Evolutionary conservation across 2,888 invertebrate genomes (phyloP).

Genomic region (Leuctra nigra): DNA sequence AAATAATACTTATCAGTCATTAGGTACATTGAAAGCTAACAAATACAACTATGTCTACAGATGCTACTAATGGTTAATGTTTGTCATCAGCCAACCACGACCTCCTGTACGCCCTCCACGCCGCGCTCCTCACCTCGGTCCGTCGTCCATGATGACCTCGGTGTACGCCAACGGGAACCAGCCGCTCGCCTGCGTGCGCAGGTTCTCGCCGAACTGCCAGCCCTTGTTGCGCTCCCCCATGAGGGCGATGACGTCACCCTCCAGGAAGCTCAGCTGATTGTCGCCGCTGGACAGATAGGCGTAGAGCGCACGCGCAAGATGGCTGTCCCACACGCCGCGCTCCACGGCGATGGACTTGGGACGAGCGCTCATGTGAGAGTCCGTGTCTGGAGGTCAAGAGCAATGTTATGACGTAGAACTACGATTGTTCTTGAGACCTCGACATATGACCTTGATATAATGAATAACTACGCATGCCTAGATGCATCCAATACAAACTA

Average conservation of each 20-base stretch:
- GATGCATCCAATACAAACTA: too few species aligned
- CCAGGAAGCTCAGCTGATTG: slow-evolving; percentile 86
- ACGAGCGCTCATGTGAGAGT: slow-evolving; percentile 30
- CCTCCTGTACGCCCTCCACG: slow-evolving; percentile 32
- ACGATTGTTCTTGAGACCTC: too few species aligned
- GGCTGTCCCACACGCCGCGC: slow-evolving; percentile 53
- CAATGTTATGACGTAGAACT: neutral
- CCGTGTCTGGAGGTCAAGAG: slow-evolving; percentile 12
- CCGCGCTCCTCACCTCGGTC: slow-evolving; percentile 48
- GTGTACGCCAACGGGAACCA: slow-evolving; percentile 97
- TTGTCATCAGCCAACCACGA: too few species aligned
- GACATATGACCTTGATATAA: too few species aligned
- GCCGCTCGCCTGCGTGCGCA: slow-evolving; percentile 83
- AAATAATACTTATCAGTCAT: too few species aligned
- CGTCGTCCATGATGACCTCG: slow-evolving; percentile 65
- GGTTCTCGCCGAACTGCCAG: slow-evolving; percentile 96
- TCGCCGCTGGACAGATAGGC: slow-evolving; percentile 84
- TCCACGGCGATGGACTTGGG: slow-evolving; percentile 43
- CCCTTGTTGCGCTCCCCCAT: slow-evolving; percentile 90
- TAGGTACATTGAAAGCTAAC: too few species aligned
- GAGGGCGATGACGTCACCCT: slow-evolving; percentile 81
- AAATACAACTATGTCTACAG: too few species aligned
- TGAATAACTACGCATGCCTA: too few species aligned
- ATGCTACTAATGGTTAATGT: too few species aligned
- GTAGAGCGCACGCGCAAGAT: slow-evolving; percentile 77